Base-by-base conservation (phyloP, 2,113 vertebrate species). In the Tiliqua scincoides region DNA sequence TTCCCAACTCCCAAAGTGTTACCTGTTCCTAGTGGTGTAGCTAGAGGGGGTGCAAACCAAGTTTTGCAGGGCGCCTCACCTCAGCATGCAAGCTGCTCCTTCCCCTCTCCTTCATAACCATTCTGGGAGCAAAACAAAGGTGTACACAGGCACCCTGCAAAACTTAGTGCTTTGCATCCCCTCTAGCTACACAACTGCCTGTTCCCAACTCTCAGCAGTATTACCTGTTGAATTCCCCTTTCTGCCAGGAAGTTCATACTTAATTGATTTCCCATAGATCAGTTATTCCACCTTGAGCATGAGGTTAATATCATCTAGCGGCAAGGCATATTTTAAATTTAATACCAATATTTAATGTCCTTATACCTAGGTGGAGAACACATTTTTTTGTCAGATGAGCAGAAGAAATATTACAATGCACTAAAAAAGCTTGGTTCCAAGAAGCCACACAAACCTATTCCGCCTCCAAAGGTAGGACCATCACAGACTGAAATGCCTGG, bases 331-430 rank as follows among this genome's bases (percentile, higher is more conserved):
- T 6, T 85, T 80, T 32, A 4, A 88, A 85, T 71, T 40, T 85
- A 96, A 96, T 83, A 63, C 21, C 83, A 70, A 2, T 91, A 9
- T 93, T 88, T 65, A 20, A n/a, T 95, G 76, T 86, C n/a, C 65
- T 17, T 96, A 72, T 97, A 98, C 97, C 96, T 99, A 98, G 99
- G 98, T 94, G 98, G 98, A 83, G 97, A 99, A 93, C 98, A 99
- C 84, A 97, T 99, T 76, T 99, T 99, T 95, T 97, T 99, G 97
- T 99, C 98, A 1, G 98, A 99, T 80, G 98, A 99, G 81, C 99
- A 99, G 96, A 99, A 98, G 92, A 99, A 99, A 92, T 99, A 99
- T 85, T 99, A 99, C 61, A 99, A 97, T 62, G 99, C 99, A 1
- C 97, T 99, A 96, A 99, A 98, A 96, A 99, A 99, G 88, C 93